Percentiles rank a stretch among this genome's conserved stretches.
Evolutionary conservation across 2,888 invertebrate genomes (phyloP).

Genomic region (Cryptus armator): DNA sequence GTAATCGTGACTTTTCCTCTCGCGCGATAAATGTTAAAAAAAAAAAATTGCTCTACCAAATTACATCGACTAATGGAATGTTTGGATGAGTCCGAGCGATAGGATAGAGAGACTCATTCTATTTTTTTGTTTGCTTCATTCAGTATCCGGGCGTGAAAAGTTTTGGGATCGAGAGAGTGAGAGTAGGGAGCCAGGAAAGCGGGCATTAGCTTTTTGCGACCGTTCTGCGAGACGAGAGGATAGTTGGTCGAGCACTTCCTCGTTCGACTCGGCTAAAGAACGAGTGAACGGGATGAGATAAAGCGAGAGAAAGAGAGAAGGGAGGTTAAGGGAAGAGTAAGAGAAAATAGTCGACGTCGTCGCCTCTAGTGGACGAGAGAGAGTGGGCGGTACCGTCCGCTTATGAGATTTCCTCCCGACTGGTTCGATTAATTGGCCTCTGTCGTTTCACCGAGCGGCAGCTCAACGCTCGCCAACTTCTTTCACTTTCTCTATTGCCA

Average conservation of each 20-base stretch:
- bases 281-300: slow-evolving; percentile 34
- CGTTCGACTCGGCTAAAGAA: slow-evolving; percentile 34
- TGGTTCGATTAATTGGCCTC: slow-evolving; percentile 64
- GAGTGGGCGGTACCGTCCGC: slow-evolving; percentile 30
- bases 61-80: slow-evolving; percentile 39
- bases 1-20: not conserved
- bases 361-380: slow-evolving; percentile 18
- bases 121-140: slow-evolving; percentile 12
- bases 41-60: slow-evolving; percentile 26
- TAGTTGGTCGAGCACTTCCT: slow-evolving; percentile 29
- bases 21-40: not conserved
- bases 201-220: slow-evolving; percentile 46
- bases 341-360: slow-evolving; percentile 52
- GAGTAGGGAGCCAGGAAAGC: slow-evolving; percentile 14
- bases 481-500: slow-evolving; percentile 16
- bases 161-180: slow-evolving; percentile 21
- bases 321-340: not conserved
- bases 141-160: slow-evolving; percentile 40
- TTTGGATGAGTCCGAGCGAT: slow-evolving; percentile 35
- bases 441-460: slow-evolving; percentile 19
- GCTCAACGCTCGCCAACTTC: slow-evolving; percentile 33
- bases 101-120: slow-evolving; percentile 4
- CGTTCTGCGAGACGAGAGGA: slow-evolving; percentile 17
- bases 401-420: slow-evolving; percentile 60
- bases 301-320: slow-evolving; percentile 9